These are phyloP conservation scores for Drosophila fulvimacula DNA, from an alignment of 2,888 invertebrate species.

Conservation along the genomic window DNA sequence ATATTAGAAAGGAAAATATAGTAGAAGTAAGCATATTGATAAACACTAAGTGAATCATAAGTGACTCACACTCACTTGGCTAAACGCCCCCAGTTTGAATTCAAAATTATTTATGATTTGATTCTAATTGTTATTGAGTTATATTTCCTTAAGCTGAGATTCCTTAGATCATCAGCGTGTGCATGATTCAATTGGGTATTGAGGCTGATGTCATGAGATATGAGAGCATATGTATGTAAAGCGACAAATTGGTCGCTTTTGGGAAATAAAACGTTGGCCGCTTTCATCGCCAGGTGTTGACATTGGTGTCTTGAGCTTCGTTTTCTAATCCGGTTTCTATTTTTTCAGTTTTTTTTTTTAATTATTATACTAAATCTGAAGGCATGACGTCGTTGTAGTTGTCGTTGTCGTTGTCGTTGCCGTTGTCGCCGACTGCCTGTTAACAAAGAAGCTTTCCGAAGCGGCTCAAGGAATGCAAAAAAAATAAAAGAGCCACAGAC, in stretches of 20 bases:
- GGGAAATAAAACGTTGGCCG: slow-evolving; percentile 8
- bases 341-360: slow-evolving; percentile 32
- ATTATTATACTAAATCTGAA: slow-evolving; percentile 58
- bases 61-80: not conserved
- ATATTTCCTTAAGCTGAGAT: not conserved
- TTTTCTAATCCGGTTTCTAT: slow-evolving; percentile 66
- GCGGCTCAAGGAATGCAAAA: slow-evolving; percentile 60
- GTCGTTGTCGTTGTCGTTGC: slow-evolving; percentile 3
- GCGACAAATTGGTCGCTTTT: slow-evolving; percentile 11
- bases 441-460: slow-evolving; percentile 59
- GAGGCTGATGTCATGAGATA: slow-evolving; percentile 29
- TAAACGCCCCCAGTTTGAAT: not conserved
- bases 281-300: slow-evolving; percentile 50
- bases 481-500: slow-evolving; percentile 41
- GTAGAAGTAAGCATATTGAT: not conserved
- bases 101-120: not conserved
- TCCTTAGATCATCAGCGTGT: not conserved
- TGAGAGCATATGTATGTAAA: slow-evolving; percentile 18
- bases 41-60: slow-evolving; percentile 1
- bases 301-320: slow-evolving; percentile 35
- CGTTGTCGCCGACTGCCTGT: slow-evolving; percentile 20
- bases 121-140: not conserved
- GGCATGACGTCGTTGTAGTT: slow-evolving; percentile 62
- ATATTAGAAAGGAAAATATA: not conserved
- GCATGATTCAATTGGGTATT: not conserved